Base-by-base conservation (phyloP, 2,888 invertebrate species). In the Ennomos quercinarius region DNA sequence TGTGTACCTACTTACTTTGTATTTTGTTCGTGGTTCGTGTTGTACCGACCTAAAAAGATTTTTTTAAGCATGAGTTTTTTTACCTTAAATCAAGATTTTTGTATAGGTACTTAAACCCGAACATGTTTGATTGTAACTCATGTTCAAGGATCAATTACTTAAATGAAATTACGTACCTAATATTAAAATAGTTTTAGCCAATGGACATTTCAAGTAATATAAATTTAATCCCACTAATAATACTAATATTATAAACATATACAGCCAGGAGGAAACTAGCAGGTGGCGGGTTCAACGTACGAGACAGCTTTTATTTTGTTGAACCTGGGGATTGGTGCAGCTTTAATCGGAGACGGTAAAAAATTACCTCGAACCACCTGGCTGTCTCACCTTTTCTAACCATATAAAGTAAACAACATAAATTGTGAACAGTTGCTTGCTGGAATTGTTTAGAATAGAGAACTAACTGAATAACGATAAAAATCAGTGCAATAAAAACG, bases 211-310 rank as follows among this genome's bases (percentile, higher is more conserved):
- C 56, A 51, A 34, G 39, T 17, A 1, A 17, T 40, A 45, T 56
- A 37, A n/a, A n/a, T n/a, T n/a, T n/a, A n/a, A n/a, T n/a, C n/a
- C n/a, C n/a, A n/a, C n/a, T n/a, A n/a, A n/a, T n/a, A n/a, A n/a
- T n/a, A n/a, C n/a, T n/a, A n/a, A n/a, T n/a, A 72, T 75, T 74
- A 77, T 66, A 71, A 58, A 81, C 73, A 80, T 81, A 81, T 79
- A 80, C 77, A 76, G 27, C 27, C 27, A 27, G 27, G 27, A 27
- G 27, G 27, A 27, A 27, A 5, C 62, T 66, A 83, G 91, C 91
- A 90, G 90, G 88, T 90, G 90, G 76, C 53, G 74, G 71, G 89
- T 89, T 91, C 89, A 89, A 80, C 79, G 87, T 71, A 81, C 87
- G 61, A 71, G 64, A 75, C 70, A 75, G 77, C 77, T 86, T 86